A percentile compares a stretch with the other conserved stretches of the same genome.
Conservation (phyloP, 2,888 invertebrate species). For the Pycnomerus fuliginosus region DNA sequence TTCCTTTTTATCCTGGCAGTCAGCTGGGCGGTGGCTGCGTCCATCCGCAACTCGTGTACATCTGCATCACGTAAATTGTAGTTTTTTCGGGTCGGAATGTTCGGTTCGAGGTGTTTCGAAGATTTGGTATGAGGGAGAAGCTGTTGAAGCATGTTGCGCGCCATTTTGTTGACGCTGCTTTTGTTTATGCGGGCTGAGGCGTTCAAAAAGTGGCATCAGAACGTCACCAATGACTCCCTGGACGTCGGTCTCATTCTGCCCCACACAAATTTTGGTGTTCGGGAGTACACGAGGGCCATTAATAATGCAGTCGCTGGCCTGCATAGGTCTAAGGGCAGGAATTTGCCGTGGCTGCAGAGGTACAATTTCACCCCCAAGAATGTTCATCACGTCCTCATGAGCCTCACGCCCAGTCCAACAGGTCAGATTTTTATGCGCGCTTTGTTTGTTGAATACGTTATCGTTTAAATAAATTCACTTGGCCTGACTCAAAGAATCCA, state of each 20-base stretch:
- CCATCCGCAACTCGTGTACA: conserved; percentile 44
- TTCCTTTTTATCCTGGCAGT: conserved; percentile 49
- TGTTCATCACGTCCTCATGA: conserved; percentile 67
- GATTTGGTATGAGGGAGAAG: conserved; percentile 6
- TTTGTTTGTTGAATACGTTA: too few relatives aligned
- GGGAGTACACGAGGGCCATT: conserved; percentile 68
- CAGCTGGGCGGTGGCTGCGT: conserved; percentile 57
- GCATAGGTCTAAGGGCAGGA: conserved; percentile 59
- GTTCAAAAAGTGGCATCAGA: conserved; percentile 30
- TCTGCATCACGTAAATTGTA: conserved; percentile 26
- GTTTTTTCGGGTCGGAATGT: conserved; percentile 14
- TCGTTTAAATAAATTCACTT: too few relatives aligned
- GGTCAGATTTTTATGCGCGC: too few relatives aligned
- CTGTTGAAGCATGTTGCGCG: conserved; percentile 30
- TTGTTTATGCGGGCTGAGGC: conserved; percentile 35
- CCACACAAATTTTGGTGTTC: conserved; percentile 62
- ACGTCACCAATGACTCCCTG: conserved; percentile 42
- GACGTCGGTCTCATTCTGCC: conserved; percentile 63
- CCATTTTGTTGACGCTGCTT: conserved; percentile 34
- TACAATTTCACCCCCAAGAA: conserved; percentile 64
- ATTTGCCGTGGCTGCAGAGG: conserved; percentile 63
- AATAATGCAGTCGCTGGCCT: conserved; percentile 62
- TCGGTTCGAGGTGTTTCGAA: conserved; percentile 1
- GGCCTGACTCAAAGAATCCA: too few relatives aligned
- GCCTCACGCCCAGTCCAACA: conserved; percentile 73